Percentiles rank a stretch among this genome's conserved stretches.
Conservation (phyloP, 2,888 invertebrate species). For the Acleris literana region DNA sequence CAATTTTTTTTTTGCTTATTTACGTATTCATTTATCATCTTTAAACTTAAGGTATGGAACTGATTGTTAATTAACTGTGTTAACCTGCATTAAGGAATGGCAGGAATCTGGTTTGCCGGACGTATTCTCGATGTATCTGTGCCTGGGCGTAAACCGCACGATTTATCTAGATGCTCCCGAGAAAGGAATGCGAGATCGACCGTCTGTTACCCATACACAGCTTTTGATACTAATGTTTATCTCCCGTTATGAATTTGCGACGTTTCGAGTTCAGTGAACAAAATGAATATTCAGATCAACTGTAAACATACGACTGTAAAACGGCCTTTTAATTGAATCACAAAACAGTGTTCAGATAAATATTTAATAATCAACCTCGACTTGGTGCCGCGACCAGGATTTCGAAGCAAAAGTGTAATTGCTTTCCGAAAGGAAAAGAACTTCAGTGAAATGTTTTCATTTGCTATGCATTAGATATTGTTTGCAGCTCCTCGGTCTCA, state of each 20-base stretch:
- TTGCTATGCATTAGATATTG: neutral
- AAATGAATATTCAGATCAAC: too few relatives aligned
- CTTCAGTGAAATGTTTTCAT: too few relatives aligned
- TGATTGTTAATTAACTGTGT: conserved; percentile 23
- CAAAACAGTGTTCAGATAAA: too few relatives aligned
- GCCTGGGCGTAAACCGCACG: conserved; percentile 26
- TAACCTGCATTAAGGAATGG: conserved; percentile 31
- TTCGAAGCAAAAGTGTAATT: too few relatives aligned
- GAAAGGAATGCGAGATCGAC: conserved; percentile 31
- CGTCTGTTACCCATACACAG: neutral
- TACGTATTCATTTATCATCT: neutral
- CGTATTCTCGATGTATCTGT: conserved; percentile 21
- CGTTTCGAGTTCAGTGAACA: neutral
- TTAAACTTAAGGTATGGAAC: neutral
- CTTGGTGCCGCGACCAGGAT: too few relatives aligned
- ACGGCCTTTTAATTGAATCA: too few relatives aligned
- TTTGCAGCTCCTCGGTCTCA: neutral
- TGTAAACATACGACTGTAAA: too few relatives aligned
- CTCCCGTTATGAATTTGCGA: neutral
- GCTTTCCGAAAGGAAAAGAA: too few relatives aligned
- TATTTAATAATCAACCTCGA: too few relatives aligned
- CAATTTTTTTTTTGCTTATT: neutral
- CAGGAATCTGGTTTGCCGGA: conserved; percentile 34
- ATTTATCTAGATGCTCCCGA: conserved; percentile 29
- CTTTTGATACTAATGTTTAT: neutral